Evolutionary conservation across 2,888 invertebrate species (phyloP), one percentile per base, ranked within the genome.

Genomic region (Aphidoletes aphidimyza): DNA sequence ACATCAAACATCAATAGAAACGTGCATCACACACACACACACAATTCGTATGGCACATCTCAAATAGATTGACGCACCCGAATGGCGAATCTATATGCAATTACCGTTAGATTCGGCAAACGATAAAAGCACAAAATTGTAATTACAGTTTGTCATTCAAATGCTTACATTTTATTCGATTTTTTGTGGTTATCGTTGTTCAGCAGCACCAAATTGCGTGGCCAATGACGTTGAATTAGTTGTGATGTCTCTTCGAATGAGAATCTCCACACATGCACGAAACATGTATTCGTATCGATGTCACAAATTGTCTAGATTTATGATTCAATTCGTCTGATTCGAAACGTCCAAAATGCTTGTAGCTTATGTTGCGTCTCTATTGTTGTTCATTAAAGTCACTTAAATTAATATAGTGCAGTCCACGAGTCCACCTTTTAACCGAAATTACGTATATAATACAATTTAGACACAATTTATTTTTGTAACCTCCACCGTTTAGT

Each of bases 21-120:
- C 54, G 54, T 54, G 54, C 54, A 54, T 54, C n/a, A n/a, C n/a
- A n/a, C n/a, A n/a, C n/a, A n/a, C 42, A 42, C 42, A 42, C 42
- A 42, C 42, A n/a, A n/a, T n/a, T 42, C 42, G 6, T 14, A 42
- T 42, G 42, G 8, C 42, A 42, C 42, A 42, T 42, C 14, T 9
- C 14, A 9, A 14, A 42, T 9, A 14, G 14, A 42, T 9, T 14
- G 42, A 42, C 42, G 14, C 42, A 42, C 14, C 42, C 6, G 8
- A 6, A 42, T 9, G 14, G 42, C 42, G 42, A 69, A 30, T 69
- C 69, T 6, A 30, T 30, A 14, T 5, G 69, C 3, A 30, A 54
- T 54, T 54, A 8, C 22, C 42, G 42, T 42, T 42, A 42, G 14
- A 42, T 42, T 42, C 42, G 42, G 14, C 8, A 42, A 42, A 22